Evolutionary conservation across 2,113 vertebrate genomes (phyloP), one percentile per base, ranked within the genome.

Genomic region (Cinclus mexicanus): DNA sequence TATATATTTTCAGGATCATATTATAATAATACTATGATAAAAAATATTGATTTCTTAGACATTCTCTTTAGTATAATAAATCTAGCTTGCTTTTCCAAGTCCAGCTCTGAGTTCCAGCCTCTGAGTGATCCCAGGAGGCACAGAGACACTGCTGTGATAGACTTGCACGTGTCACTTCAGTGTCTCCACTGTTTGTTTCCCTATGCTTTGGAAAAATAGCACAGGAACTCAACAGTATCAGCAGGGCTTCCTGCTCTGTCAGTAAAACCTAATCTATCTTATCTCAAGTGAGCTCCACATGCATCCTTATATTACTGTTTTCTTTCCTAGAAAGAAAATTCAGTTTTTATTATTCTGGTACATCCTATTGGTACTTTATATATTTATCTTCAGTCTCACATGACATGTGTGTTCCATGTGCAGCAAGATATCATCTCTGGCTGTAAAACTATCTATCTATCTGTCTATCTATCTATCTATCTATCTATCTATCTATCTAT

Each of bases 271-370:
- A 22, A 91, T 80, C 74, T 53, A 3, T 72, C 28, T 83, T 83
- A 50, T 39, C 42, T 93, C 50, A 52, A 75, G 56, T 47, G 59
- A 81, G 74, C 23, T 81, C 79, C 64, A 52, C 29, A 7, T 67
- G 37, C 39, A 83, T 70, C 47, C 29, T 86, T 90, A 90, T 68
- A 53, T 88, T 77, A 56, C 44, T 1, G 10, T 84, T 78, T 71
- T 85, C 35, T 94, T 41, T 50, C 44, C 24, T 53, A 82, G 70
- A 50, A 85, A 90, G 16, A 84, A 91, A 84, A 79, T 52, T 8
- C 26, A 77, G 49, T 64, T 96, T 96, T 94, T 87, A 55, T 86
- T 96, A 69, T 92, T 83, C 49, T 95, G 42, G 14, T 71, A 33
- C 55, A 47, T 88, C 29, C 44, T 91, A n/a, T 74, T 94, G 59